phyloP scores from a whole-genome alignment of 2,888 invertebrate genomes.

The Drosophila cracens region DNA sequence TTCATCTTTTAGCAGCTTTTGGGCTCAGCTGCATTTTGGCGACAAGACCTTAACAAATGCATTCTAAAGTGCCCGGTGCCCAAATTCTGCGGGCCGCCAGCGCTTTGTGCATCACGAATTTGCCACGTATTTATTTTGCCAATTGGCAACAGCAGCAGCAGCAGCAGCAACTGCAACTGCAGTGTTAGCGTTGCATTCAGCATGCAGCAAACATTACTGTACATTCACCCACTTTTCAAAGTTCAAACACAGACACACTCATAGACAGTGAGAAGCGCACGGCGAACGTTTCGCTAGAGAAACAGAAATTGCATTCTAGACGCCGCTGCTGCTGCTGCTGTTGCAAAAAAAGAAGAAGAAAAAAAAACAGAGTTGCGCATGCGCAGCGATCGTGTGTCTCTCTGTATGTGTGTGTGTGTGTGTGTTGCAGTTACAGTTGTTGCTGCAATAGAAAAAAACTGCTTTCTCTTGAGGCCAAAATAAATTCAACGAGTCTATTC shows the following conservation, averaged over 20 bases:
- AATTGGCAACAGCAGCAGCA: constrained; percentile 6
- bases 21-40: constrained; percentile 6
- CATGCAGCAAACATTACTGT: constrained; percentile 84
- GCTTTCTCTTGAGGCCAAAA: constrained; percentile 79
- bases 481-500: constrained; percentile 65
- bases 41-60: constrained; percentile 42
- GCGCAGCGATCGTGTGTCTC: constrained; percentile 53
- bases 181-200: constrained; percentile 53
- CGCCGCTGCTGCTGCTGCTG: constrained; percentile 30
- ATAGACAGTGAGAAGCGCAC: constrained; percentile 42
- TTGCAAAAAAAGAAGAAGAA: constrained; percentile 36
- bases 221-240: constrained; percentile 85
- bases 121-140: constrained; percentile 57
- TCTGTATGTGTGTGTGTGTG: constrained; percentile 21
- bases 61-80: constrained; percentile 35
- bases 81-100: constrained; percentile 55
- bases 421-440: constrained; percentile 61
- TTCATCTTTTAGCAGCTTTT: not conserved
- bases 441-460: constrained; percentile 70
- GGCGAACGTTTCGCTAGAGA: constrained; percentile 61
- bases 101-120: constrained; percentile 74
- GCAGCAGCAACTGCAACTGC: constrained; percentile 20
- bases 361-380: constrained; percentile 63
- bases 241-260: constrained; percentile 66
- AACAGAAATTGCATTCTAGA: constrained; percentile 76